phyloP scores from a whole-genome alignment of 2,113 vertebrate genomes.

The Nibea albiflora region DNA sequence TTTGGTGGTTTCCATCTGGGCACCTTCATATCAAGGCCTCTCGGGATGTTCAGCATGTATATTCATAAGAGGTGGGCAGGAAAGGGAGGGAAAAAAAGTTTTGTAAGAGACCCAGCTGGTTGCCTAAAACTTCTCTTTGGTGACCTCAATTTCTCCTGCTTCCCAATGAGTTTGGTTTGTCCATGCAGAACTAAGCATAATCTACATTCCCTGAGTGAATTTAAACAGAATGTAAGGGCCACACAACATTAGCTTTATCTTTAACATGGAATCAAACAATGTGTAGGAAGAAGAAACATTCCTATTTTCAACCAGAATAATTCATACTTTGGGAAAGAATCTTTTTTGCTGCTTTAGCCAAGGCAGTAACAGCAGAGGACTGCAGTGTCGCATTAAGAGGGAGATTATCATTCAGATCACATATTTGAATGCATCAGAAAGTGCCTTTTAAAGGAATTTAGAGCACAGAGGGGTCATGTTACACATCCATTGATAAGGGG shows the following conservation, averaged over 20 bases:
- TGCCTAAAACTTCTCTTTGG: slow-evolving; percentile 74
- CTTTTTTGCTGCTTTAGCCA: slow-evolving; percentile 16
- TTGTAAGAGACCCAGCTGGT: slow-evolving; percentile 80
- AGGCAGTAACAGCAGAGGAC: slow-evolving; percentile 5
- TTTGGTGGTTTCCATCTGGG: slow-evolving; percentile 83
- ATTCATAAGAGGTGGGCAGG: slow-evolving; percentile 80
- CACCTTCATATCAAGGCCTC: slow-evolving; percentile 74
- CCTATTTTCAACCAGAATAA: slow-evolving; percentile 4
- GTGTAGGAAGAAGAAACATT: neutral
- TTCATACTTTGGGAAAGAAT: slow-evolving; percentile 19
- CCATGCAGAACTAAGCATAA: slow-evolving; percentile 45
- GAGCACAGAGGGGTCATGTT: slow-evolving; percentile 22
- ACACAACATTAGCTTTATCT: neutral
- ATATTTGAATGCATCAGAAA: neutral
- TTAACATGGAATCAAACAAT: neutral
- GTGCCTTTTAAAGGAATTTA: neutral
- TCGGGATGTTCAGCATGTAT: slow-evolving; percentile 79
- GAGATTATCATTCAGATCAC: slow-evolving; percentile 33
- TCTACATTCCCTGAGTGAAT: slow-evolving; percentile 34
- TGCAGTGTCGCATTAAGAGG: slow-evolving; percentile 1
- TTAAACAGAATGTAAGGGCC: slow-evolving; percentile 25
- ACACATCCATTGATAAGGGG: neutral
- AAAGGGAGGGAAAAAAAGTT: slow-evolving; percentile 69
- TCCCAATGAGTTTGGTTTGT: slow-evolving; percentile 49
- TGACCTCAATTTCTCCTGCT: slow-evolving; percentile 81